Base-by-base conservation (phyloP, 2,797 vertebrate species). In the Loris lydekkerianus region DNA sequence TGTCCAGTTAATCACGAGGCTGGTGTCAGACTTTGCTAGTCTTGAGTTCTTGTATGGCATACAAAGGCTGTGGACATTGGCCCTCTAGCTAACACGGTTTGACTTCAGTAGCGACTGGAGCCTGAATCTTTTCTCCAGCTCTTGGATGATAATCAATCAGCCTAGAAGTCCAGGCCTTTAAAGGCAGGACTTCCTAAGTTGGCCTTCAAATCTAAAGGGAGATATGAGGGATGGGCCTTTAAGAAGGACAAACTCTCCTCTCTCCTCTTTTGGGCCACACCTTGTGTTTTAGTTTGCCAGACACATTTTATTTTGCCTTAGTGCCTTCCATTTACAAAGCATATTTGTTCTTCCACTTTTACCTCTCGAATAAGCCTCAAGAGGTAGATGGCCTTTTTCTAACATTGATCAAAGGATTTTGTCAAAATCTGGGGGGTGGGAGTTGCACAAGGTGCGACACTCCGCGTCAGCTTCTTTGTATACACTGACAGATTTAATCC, bases 1-100 rank as follows among this genome's bases (percentile, higher is more conserved):
- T 89, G 61, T 94, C 81, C 91, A 94, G 83, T 81, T 96, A 97
- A 86, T 95, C 91, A 83, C 3, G n/a, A 61, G 67, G 31, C 49
- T 86, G 92, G 86, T 7, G 2, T 94, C 43, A 70, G 77, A 65
- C 34, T 93, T 92, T 92, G 65, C 40, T 46, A 70, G 25, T 3
- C 53, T 93, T 76, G 87, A 17, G 92, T 95, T 89, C 92, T 92
- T 40, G 40, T 31, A 23, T 46, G 23, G 63, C 84, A 89, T 82
- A 89, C 91, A 91, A 88, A 84, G 88, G 34, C 37, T 58, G 91
- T 80, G 27, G 84, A 21, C n/a, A 70, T 17, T 88, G 56, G 69
- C 34, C 46, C 23, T 82, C 10, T 63, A 93, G 61, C 72, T 88
- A 58, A 21, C 0, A 8, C 82, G 17, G 18, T 70, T 90, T 90